Conservation (phyloP, 2,797 vertebrate genomes). For the Euphonia xanthogaster region DNA sequence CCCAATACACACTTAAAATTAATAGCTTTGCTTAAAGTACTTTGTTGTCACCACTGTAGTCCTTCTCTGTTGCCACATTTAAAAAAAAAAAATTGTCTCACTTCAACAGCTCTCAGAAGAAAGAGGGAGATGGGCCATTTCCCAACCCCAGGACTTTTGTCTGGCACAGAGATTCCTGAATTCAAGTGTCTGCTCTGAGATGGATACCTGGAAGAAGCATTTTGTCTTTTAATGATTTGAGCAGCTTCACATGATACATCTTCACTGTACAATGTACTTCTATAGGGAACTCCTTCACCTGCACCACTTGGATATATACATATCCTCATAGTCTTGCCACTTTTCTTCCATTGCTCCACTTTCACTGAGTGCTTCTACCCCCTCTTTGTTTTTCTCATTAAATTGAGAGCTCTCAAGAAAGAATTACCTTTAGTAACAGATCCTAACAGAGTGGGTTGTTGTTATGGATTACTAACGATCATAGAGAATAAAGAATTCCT, state of each 20-base stretch:
- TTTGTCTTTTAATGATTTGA: neutral
- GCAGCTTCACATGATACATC: neutral
- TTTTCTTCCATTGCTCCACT: neutral
- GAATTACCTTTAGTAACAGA: neutral
- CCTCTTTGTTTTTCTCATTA: neutral
- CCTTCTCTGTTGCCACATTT: neutral
- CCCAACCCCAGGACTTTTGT: neutral
- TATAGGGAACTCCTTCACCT: neutral
- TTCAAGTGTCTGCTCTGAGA: neutral
- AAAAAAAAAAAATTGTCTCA: neutral
- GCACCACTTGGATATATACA: neutral
- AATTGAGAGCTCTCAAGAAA: neutral
- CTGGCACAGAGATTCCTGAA: neutral
- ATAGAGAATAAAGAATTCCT: neutral
- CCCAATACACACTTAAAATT: neutral
- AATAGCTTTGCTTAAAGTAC: neutral
- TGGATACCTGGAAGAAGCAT: neutral
- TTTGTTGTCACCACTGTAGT: neutral
- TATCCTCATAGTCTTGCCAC: neutral
- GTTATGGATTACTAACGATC: neutral
- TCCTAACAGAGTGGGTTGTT: neutral
- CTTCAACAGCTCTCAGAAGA: neutral
- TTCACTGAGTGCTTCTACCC: neutral
- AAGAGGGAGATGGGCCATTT: rapidly evolving
- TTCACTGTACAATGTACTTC: neutral